Evolutionary conservation across 2,797 vertebrate species (phyloP), one percentile per base, ranked within the genome.

Genomic region (Periparus ater): DNA sequence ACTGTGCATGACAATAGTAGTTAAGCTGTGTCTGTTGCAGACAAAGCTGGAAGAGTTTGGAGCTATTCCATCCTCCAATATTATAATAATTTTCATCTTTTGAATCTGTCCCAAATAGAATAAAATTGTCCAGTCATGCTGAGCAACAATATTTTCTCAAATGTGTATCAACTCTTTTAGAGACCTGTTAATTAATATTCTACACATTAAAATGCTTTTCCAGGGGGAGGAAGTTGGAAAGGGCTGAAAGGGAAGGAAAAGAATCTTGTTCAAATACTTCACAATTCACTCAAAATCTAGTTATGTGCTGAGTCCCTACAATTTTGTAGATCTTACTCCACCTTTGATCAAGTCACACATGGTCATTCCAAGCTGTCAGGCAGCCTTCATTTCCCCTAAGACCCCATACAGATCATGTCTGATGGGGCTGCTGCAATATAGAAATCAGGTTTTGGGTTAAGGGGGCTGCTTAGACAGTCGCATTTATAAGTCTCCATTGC

Each of bases 61-160:
- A 93, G 51, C 45, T 90, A 62, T 94, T 97, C 74, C 90, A 95
- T 75, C 54, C 67, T 62, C 68, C 68, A 87, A 17, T 85, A 89
- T 92, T 92, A 86, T 34, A 94, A 54, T 68, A 88, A 90, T 93
- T 85, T 55, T 66, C 62, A 87, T 88, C 81, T 92, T 93, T 62
- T 54, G n/a, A 88, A 80, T 84, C 85, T 75, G 18, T 83, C 84
- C 96, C 73, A 84, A 81, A 85, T 65, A 50, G 71, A 88, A 78
- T 82, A 87, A 78, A 96, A 78, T 68, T n/a, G 32, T 74, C 78
- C 60, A 86, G 57, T 92, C 79, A 86, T 70, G 34, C 70, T 92
- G 72, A 77, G 76, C 75, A 93, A 72, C 63, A 91, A 76, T 93
- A 95, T 96, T 89, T 96, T 94, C 86, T 87, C 65, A 75, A 90